Evolutionary conservation across 1,140 invertebrate species (phyloP), one percentile per base, ranked within the genome.

Genomic region (Choristoneura fumiferana): DNA sequence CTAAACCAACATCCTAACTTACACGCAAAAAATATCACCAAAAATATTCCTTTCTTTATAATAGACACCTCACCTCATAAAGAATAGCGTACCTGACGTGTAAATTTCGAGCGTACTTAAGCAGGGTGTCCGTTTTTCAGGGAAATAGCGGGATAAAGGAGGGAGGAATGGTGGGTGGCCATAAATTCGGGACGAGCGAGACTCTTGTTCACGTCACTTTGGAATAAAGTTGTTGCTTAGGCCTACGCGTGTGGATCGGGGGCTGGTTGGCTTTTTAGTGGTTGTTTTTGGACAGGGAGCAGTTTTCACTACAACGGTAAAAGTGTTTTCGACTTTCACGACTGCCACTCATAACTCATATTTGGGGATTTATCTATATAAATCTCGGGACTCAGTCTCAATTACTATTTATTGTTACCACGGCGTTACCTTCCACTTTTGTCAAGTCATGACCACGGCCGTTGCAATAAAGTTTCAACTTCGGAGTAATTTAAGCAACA

Each of bases 31-130:
- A 49, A 29, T 49, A 9, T 8, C 18, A 8, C 18, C 17, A 22
- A 22, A 49, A 49, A 49, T 49, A 49, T 49, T n/a, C 1, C 43
- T 12, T 5, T 49, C n/a, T 22, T 49, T 49, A 49, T 49, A 49
- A 49, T 49, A 49, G 17, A 49, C 43, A 49, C n/a, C 43, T 49
- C 43, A 49, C 1, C 8, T 49, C 43, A 33, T 29, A 49, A 49
- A 49, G 43, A 49, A 49, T 18, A 45, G 14, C 8, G 10, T 9
- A 29, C 18, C 43, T 49, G 43, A 49, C 43, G 43, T 49, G 43
- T 49, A 49, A 49, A 49, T 49, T 49, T 49, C 43, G 43, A 49
- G 18, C 43, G 43, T 49, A 49, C 43, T 49, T 49, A 49, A 49
- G 22, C 18, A 49, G 43, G 43, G 17, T 49, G 43, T 49, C 43